Base-by-base conservation (phyloP, 2,113 vertebrate species). In the Notiomystis cincta region DNA sequence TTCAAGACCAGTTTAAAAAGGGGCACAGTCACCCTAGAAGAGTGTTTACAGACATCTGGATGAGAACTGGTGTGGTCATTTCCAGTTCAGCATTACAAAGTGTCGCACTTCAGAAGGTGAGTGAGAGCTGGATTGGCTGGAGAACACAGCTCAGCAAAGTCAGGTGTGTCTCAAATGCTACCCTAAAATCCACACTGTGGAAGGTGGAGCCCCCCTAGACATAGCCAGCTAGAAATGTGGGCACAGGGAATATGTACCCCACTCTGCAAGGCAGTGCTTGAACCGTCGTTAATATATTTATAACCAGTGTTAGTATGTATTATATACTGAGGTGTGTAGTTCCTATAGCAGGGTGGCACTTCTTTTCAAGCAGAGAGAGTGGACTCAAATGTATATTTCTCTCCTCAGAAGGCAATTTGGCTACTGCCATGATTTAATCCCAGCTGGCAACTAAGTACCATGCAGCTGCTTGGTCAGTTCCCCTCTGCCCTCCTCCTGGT, bases 381-480 rank as follows among this genome's bases (percentile, higher is more conserved):
- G 14, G 50, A 57, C 9, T 23, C 19, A 73, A 61, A 73, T 19
- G 22, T 22, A 13, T 65, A 66, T 61, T 92, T 87, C 56, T 73
- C 31, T 45, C 18, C 42, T 73, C 18, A 66, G 54, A 87, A 70
- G 14, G 71, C 48, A 76, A 13, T 28, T 47, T 56, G 76, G 31
- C 58, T 64, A 42, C 40, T 47, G 54, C 18, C 11, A n/a, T 40
- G 21, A 13, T 35, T 76, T 69, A 76, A 69, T 82, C 25, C 25
- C 30, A 54, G 16, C 13, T 61, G 21, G n/a, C 40, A 76, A 35
- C 15, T 22, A 75, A 54, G 47, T 35, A 47, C 54, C 28, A n/a
- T 0, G 0, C n/a, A 61, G n/a, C 40, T 82, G 30, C 25, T 47
- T 0, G 0, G 6, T 40, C n/a, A 40, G 7, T 35, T 5, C 14